Evolutionary conservation across 2,888 invertebrate species (phyloP), one percentile per base, ranked within the genome.

Genomic region (Drosophila pseudotakahashii): DNA sequence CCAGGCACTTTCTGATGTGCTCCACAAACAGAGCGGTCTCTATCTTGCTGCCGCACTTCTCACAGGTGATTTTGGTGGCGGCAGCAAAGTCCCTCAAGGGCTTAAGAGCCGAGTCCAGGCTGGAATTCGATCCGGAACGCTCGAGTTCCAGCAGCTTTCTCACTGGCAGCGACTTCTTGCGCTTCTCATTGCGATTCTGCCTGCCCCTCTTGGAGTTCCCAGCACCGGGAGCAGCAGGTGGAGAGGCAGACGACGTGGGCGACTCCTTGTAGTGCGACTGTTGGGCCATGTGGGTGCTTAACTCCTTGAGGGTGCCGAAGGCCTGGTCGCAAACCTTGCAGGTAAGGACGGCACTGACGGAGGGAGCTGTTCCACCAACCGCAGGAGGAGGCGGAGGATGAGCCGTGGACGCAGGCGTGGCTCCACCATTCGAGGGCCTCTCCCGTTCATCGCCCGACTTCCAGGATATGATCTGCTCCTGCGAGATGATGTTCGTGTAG

Each of bases 321-420:
- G 98, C 97, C 93, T 98, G 97, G 91, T 98, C 98, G 92, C 98
- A 98, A 53, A 98, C 98, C 93, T 98, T 98, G 93, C 98, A 99
- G 60, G 98, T 98, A 62, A 98, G 94, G 48, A 98, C 98, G 2
- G 98, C 98, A 90, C 97, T 98, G 3, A 98, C 98, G 7, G 62
- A 73, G 89, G 98, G 97, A 92, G 92, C 73, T 0, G 79, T 45
- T 77, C 60, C 69, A 63, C 69, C 16, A 68, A 11, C 2, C 10
- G 59, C 9, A n/a, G 61, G 9, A 13, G 26, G 67, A 1, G 42
- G 4, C 5, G 34, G 23, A 7, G 30, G 30, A 30, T 30, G 30
- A 30, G 16, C 52, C 1, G 30, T 11, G 30, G 64, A n/a, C 3
- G 50, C 37, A 1, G 74, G 48, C 0, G 76, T 45, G 2, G 51